Evolutionary conservation across 35 echinoderm and acorn worm species (phyloP).

Genomic region (Eucidaris tribuloides): DNA sequence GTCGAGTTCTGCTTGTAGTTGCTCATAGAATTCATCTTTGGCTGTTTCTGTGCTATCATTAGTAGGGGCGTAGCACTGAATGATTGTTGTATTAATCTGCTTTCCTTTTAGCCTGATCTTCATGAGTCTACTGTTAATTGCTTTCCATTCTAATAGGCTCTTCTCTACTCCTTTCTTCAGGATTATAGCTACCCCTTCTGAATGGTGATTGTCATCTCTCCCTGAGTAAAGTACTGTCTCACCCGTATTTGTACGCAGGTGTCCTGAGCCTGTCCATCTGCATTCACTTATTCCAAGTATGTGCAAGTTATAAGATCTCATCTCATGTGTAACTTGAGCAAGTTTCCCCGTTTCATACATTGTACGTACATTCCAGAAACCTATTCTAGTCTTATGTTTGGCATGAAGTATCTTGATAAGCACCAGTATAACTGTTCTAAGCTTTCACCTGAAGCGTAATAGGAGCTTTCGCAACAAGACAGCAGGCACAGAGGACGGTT

Average conservation of each 20-base stretch:
- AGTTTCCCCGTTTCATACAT: conserved; percentile 2
- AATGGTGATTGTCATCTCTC: neutral
- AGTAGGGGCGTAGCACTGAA: conserved; percentile 40
- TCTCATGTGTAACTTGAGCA: conserved; percentile 1
- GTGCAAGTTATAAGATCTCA: conserved; percentile 6
- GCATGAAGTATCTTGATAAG: no score
- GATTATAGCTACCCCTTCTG: neutral
- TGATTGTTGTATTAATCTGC: conserved; percentile 3
- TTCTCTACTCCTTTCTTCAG: neutral
- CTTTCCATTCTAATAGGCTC: conserved; percentile 24
- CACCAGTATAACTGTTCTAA: no score
- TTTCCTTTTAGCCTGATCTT: conserved; percentile 2
- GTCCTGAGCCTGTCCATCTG: neutral
- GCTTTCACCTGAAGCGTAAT: no score
- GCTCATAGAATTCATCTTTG: conserved; percentile 41
- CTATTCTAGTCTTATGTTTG: neutral
- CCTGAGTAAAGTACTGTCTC: conserved; percentile 2
- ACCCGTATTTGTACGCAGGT: neutral
- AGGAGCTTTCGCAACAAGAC: no score
- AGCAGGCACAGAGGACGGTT: no score
- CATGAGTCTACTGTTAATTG: conserved; percentile 4
- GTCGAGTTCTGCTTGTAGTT: neutral
- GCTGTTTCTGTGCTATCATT: neutral
- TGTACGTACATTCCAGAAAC: conserved; percentile 31
- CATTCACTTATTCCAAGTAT: conserved; percentile 23